Conservation (phyloP, 2,797 vertebrate species). For the Pseudochirops corinnae region DNA sequence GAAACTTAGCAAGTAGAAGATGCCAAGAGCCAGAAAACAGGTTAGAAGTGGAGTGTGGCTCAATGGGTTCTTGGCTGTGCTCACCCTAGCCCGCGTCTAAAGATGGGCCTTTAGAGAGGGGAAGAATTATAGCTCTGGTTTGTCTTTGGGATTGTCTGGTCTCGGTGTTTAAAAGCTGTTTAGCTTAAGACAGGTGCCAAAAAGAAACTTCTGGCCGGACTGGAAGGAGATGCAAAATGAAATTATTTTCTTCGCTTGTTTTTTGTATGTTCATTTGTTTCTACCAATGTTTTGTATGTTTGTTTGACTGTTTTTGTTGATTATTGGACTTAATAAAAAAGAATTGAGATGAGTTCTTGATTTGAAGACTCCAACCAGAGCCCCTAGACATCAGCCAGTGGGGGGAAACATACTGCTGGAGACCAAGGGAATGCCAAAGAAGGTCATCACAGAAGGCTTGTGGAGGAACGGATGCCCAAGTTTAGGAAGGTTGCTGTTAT, state of each 20-base stretch:
- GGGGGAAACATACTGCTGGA: not conserved
- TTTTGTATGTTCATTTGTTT: not conserved
- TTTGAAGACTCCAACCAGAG: not conserved
- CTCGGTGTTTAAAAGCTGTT: not conserved
- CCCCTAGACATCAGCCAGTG: not conserved
- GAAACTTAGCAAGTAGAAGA: not conserved
- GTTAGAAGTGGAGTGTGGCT: not conserved
- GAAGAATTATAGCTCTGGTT: not conserved
- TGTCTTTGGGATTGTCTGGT: not conserved
- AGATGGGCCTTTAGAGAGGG: not conserved
- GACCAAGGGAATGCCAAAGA: not conserved
- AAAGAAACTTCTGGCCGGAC: not conserved
- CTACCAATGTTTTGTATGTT: not conserved
- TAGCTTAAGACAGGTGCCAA: not conserved
- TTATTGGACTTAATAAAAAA: not conserved
- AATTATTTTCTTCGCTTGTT: not conserved
- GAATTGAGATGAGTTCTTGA: not conserved
- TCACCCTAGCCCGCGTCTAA: not conserved
- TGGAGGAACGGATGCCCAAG: not conserved
- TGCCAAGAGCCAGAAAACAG: not conserved
- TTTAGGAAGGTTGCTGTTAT: not conserved
- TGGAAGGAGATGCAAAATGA: not conserved
- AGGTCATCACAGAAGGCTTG: not conserved
- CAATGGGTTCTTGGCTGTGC: not conserved
- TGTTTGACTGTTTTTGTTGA: not conserved